Evolutionary conservation across 2,113 vertebrate species (phyloP), one percentile per base, ranked within the genome.

Genomic region (Nannospalax galili): DNA sequence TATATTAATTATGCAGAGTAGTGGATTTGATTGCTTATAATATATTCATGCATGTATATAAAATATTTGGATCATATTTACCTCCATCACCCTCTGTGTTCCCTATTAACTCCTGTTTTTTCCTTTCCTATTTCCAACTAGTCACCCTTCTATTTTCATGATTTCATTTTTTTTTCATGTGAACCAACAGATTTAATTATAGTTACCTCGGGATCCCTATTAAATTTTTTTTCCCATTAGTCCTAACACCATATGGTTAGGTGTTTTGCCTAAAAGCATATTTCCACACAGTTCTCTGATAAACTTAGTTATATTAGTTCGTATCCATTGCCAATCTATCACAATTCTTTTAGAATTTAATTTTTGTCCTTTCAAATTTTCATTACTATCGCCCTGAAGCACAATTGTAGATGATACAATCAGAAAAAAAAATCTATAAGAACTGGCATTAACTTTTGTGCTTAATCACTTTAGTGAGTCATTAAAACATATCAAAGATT

Each of bases 231-330:
- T 48, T n/a, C n/a, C 20, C 74, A 19, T 30, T 22, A 75, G 26
- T 92, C 0, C 5, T 75, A n/a, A n/a, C n/a, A n/a, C n/a, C n/a
- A 1, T 78, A 0, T 45, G 40, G 22, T 70, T 67, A 7, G 77
- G 70, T 90, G 88, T 92, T 79, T 97, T 72, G 78, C 58, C 19
- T 86, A 86, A 82, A 75, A 92, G 19, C 1, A 7, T 81, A 67
- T 86, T 87, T 86, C 22, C 37, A 69, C 26, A 62, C 2, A 16
- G 42, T 56, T 80, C 1, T 93, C 30, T 64, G 64, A 77, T 64
- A 67, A 85, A 81, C 4, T 4, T 69, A 79, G n/a, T 78, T 64
- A 45, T 88, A 22, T 74, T 80, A 81, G 11, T n/a, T 88, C 86
- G 11, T 30, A 62, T 86, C 14, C 3, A 74, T 30, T 42, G 74